phyloP scores from a whole-genome alignment of 2,113 vertebrate genomes.

The Chrysochloris asiatica region DNA sequence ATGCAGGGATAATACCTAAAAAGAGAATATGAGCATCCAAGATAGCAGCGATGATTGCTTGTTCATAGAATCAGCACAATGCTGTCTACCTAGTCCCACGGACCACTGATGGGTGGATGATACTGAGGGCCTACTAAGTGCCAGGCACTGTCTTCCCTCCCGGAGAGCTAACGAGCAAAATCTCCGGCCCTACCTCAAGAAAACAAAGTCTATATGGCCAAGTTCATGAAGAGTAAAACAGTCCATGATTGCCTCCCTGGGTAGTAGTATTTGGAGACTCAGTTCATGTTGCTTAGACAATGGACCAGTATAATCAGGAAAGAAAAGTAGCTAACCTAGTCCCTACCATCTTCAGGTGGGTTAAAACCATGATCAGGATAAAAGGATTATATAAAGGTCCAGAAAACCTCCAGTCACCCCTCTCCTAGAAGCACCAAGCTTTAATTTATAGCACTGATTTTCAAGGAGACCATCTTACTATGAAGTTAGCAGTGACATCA shows the following conservation, averaged over 20 bases:
- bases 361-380: slow-evolving; percentile 34
- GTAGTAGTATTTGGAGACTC: not conserved
- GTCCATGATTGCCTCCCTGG: not conserved
- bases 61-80: not conserved
- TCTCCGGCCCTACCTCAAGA: not conserved
- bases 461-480: slow-evolving; percentile 70
- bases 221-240: slow-evolving; percentile 19
- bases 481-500: slow-evolving; percentile 7
- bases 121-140: not conserved
- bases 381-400: slow-evolving; percentile 52
- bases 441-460: slow-evolving; percentile 69
- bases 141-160: not conserved
- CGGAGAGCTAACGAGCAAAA: not conserved
- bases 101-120: not conserved
- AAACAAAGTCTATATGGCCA: slow-evolving; percentile 17
- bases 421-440: slow-evolving; percentile 37
- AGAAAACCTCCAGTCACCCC: slow-evolving; percentile 45
- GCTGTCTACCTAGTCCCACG: not conserved
- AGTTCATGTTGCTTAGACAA: slow-evolving; percentile 6
- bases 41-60: too few relatives aligned
- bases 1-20: accelerated
- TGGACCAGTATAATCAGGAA: slow-evolving; percentile 55
- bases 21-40: not conserved
- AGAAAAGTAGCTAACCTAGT: slow-evolving; percentile 51
- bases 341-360: slow-evolving; percentile 41